Percentiles rank a stretch among this genome's conserved stretches.
Evolutionary conservation across 2,797 vertebrate species (phyloP).

Genomic region (Cossypha niveicapilla): DNA sequence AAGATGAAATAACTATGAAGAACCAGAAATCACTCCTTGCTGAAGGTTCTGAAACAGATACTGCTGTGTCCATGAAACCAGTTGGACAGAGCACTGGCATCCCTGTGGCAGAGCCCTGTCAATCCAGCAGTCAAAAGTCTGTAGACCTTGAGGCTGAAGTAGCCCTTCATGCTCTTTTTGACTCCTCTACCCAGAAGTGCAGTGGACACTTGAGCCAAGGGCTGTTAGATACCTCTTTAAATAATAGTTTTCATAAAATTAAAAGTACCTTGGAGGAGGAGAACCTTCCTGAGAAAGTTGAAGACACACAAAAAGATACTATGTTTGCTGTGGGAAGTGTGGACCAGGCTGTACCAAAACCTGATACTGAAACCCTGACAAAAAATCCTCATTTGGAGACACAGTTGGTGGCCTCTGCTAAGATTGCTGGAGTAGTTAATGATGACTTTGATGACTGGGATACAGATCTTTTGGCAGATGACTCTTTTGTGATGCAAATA

Average conservation of each 20-base stretch:
- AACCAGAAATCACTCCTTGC: not conserved
- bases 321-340: accelerated
- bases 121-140: conserved; percentile 2
- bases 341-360: not conserved
- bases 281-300: not conserved
- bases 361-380: not conserved
- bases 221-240: conserved; percentile 56
- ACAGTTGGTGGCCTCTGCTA: not conserved
- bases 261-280: conserved; percentile 30
- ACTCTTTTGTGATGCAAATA: conserved; percentile 83
- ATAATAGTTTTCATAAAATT: conserved; percentile 25
- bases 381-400: not conserved
- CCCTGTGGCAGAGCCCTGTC: not conserved
- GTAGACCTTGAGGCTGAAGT: conserved; percentile 74
- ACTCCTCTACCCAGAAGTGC: conserved; percentile 83
- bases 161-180: conserved; percentile 85
- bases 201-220: conserved; percentile 78
- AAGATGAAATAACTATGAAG: not conserved
- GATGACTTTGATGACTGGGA: conserved; percentile 83
- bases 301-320: not conserved
- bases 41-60: conserved; percentile 5
- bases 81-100: not conserved
- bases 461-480: conserved; percentile 78
- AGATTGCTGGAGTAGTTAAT: not conserved
- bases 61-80: not conserved